Conservation (phyloP, 2,888 invertebrate genomes). For the Machimus rusticus region DNA sequence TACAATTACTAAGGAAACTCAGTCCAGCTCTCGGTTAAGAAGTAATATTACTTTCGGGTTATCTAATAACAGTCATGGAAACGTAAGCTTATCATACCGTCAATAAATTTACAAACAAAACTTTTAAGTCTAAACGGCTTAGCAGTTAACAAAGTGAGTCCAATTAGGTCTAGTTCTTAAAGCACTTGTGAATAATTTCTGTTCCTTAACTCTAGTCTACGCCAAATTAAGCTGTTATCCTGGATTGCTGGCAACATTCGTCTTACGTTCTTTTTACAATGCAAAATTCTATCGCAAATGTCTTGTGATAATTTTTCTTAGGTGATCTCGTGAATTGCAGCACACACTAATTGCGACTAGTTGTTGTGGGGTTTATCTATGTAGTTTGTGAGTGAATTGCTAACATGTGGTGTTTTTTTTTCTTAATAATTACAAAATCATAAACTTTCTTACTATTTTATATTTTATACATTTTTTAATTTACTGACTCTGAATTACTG, state of each 20-base stretch:
- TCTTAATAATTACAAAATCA: neutral
- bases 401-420: neutral
- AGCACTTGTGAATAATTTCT: constrained; percentile 32
- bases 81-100: constrained; percentile 32
- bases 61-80: constrained; percentile 28
- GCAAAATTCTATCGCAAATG: constrained; percentile 9
- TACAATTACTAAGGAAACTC: constrained; percentile 36
- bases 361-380: neutral
- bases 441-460: neutral
- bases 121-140: constrained; percentile 29
- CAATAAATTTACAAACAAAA: constrained; percentile 38
- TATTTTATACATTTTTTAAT: neutral
- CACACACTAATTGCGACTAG: neutral
- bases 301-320: neutral
- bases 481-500: neutral
- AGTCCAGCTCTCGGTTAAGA: constrained; percentile 26
- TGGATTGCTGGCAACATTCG: constrained; percentile 38
- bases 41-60: constrained; percentile 7
- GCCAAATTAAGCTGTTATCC: constrained; percentile 34
- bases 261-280: neutral
- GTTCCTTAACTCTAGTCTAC: constrained; percentile 16
- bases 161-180: constrained; percentile 34
- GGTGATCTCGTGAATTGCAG: constrained; percentile 1
- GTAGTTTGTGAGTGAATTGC: neutral
- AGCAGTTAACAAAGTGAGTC: constrained; percentile 33